phyloP scores from a whole-genome alignment of 64 coral and sea anemone species.

The Trachythela sp. region DNA sequence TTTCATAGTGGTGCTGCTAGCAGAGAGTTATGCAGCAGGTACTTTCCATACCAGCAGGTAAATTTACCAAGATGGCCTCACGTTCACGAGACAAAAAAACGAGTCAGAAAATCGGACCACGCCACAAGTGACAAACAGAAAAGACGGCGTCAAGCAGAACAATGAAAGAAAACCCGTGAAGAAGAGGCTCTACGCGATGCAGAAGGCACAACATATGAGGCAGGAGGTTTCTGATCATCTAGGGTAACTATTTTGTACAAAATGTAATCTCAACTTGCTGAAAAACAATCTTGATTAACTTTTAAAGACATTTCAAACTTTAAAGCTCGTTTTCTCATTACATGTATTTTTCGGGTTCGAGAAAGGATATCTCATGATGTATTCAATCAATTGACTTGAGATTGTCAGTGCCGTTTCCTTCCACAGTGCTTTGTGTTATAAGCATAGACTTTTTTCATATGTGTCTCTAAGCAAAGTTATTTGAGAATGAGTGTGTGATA shows the following conservation, averaged over 20 bases:
- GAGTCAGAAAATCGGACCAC: slow-evolving; percentile 20
- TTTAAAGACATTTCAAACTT: too few species aligned
- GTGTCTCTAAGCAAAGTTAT: background rate
- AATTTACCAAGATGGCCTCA: background rate
- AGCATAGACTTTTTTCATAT: background rate
- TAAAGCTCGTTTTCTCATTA: too few species aligned
- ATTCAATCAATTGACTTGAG: too few species aligned
- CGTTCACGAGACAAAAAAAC: background rate
- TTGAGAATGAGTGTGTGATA: background rate
- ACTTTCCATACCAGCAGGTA: slow-evolving; percentile 23
- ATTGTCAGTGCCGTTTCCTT: too few species aligned
- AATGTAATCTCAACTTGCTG: too few species aligned
- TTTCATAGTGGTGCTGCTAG: background rate
- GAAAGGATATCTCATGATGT: background rate
- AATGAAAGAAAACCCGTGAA: background rate
- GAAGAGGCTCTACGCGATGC: slow-evolving; percentile 33
- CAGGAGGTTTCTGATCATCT: too few species aligned
- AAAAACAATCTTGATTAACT: background rate
- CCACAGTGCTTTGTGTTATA: too few species aligned
- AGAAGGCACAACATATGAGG: slow-evolving; percentile 37
- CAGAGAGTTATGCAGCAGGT: background rate
- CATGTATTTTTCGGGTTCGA: background rate
- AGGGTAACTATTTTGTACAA: too few species aligned
- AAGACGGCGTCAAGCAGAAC: slow-evolving; percentile 18
- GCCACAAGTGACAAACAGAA: background rate